Base-by-base conservation (phyloP, 2,113 vertebrate species). In the Martes martes region DNA sequence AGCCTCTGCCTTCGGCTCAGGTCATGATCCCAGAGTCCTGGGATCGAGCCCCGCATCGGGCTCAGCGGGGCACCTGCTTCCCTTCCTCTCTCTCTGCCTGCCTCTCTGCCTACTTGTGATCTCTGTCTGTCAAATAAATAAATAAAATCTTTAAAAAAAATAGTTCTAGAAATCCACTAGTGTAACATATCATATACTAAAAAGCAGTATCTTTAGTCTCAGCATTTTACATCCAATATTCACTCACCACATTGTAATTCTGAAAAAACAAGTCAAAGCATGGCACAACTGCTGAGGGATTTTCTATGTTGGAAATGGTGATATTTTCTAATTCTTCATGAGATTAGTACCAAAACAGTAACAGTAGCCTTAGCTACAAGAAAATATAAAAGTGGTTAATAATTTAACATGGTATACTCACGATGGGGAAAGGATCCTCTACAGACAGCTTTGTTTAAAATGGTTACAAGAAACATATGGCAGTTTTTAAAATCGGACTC, bases 401-500 rank as follows among this genome's bases (percentile, higher is more conserved):
- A 45, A 4, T 23, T 2, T 16, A 55, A 45, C 0, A 4, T 0
- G 59, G 52, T 83, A 47, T 97, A 99, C 99, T 99, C 96, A 99
- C 99, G 91, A 61, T 99, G 99, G 85, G 99, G 99, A 98, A 99
- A 99, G 59, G 99, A 99, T 84, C 99, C 99, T 67, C 99, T 99
- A 93, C 99, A 99, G 55, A 99, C 99, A 0, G 99, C 99, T 98
- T 99, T 99, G 97, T 99, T 99, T 88, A 99, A 99, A 94, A 99
- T 99, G 1, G 99, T 99, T 93, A 99, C 99, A 47, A 99, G 99
- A 98, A 99, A 99, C 99, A 99, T 99, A 98, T 99, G 99, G 94
- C 99, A 99, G 98, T 99, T 99, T 98, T 99, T 99, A 98, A 99
- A 99, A 97, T 99, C 99, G 0, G 99, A 99, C 98, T 99, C 99